These are phyloP conservation scores for Teleiodes luculella DNA, from an alignment of 2,888 invertebrate species.

Conservation along the genomic window DNA sequence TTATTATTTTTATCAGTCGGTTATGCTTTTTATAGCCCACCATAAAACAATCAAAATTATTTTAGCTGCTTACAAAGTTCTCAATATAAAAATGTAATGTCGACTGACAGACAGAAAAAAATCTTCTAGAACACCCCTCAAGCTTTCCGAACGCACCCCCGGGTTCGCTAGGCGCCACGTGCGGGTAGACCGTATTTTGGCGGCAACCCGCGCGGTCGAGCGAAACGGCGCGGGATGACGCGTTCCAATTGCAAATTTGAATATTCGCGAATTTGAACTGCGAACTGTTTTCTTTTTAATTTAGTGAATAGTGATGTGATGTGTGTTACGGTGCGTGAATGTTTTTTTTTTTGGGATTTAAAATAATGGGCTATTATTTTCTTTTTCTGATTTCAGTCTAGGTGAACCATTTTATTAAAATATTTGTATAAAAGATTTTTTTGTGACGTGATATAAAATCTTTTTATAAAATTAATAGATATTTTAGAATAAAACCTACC, in stretches of 20 bases:
- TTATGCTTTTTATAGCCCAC: too few relatives aligned
- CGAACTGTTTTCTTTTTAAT: conserved; percentile 6
- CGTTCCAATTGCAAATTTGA: conserved; percentile 25
- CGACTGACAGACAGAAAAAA: too few relatives aligned
- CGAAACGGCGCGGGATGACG: conserved; percentile 42
- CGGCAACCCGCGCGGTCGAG: conserved; percentile 60
- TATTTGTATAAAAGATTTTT: too few relatives aligned
- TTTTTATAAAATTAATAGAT: too few relatives aligned
- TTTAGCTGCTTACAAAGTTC: too few relatives aligned
- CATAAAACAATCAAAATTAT: too few relatives aligned
- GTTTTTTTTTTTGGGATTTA: neutral
- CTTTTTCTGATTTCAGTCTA: neutral
- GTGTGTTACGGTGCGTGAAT: neutral
- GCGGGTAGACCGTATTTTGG: conserved; percentile 65
- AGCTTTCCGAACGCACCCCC: conserved; percentile 31
- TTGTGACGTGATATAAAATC: too few relatives aligned
- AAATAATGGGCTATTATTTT: neutral
- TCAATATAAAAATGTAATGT: too few relatives aligned
- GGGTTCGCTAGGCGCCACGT: conserved; percentile 52
- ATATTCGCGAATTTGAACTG: conserved; percentile 10
- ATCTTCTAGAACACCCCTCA: neutral
- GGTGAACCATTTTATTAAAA: too few relatives aligned
- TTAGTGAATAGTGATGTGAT: conserved; percentile 10
- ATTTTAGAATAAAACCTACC: too few relatives aligned
- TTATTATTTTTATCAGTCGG: too few relatives aligned